These are phyloP conservation scores for Pogonophryne albipinna DNA, from an alignment of 2,797 vertebrate genomes.

Conservation along the genomic window DNA sequence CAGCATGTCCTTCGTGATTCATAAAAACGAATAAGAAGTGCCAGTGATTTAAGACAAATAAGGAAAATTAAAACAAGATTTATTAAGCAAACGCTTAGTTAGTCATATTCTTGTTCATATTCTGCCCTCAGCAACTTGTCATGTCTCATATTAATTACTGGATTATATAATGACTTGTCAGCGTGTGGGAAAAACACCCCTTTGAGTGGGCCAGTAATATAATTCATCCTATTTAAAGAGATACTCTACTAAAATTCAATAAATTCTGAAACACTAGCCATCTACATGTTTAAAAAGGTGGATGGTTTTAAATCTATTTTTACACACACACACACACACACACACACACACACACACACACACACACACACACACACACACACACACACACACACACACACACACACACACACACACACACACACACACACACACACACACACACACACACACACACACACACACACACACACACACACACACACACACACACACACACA, in stretches of 20 bases:
- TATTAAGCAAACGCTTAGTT: constrained; percentile 12
- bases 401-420: constrained; percentile 3
- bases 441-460: constrained; percentile 3
- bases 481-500: too few species aligned
- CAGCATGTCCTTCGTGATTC: neutral
- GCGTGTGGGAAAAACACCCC: constrained; percentile 33
- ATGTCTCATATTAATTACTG: constrained; percentile 42
- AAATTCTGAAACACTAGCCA: constrained; percentile 16
- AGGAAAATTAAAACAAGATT: neutral
- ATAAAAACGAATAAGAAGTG: neutral
- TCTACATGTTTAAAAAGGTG: neutral
- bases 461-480: too few species aligned
- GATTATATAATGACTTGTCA: constrained; percentile 38
- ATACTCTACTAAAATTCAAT: constrained; percentile 20
- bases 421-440: neutral
- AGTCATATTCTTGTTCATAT: constrained; percentile 16
- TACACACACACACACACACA: neutral
- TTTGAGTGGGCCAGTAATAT: constrained; percentile 36
- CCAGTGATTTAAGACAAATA: constrained; percentile 9
- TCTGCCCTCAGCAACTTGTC: constrained; percentile 7
- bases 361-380: too few species aligned
- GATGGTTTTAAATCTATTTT: neutral
- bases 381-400: too few species aligned
- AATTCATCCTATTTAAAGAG: constrained; percentile 44
- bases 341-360: neutral